Base-by-base conservation (phyloP, 2,888 invertebrate species). In the Drosophila cognata region DNA sequence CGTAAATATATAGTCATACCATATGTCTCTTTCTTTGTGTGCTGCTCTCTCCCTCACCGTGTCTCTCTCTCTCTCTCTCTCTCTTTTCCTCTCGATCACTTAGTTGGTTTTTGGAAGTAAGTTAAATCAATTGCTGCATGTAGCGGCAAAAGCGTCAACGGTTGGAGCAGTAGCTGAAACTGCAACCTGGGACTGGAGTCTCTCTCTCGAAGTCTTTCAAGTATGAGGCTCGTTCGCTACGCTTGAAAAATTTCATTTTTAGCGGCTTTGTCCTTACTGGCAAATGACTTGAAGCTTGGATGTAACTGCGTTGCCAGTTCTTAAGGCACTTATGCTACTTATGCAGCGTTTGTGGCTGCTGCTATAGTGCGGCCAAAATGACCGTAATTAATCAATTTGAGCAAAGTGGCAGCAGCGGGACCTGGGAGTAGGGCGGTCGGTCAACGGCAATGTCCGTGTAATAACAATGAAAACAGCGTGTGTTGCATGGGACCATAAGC, bases 321-420 rank as follows among this genome's bases (percentile, higher is more conserved):
- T 87, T 88, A 78, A 84, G 79, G 82, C 78, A 82, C 82, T 85
- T 85, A 87, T 82, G 86, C 84, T 88, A 88, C 88, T 86, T 88
- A 83, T 83, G 81, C 80, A 65, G 83, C 73, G 71, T 61, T 76
- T 71, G 77, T 67, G 55, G 65, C 61, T 36, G 70, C 46, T 58
- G 63, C 31, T 68, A 67, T 73, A 71, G 62, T 63, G 70, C 71
- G 28, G 61, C 65, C 73, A 73, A 76, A 81, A 90, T 88, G 84
- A 86, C 86, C 89, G 88, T 89, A 89, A 89, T 89, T 89, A 89
- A 89, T 89, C 89, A 89, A 90, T 89, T 89, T 89, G 72, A 76
- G 76, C 80, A 88, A 90, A 87, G 82, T 83, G 88, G 84, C 83
- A 79, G 78, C 80, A 69, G 77, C 65, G 74, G 58, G 63, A 62